Evolutionary conservation across 1,140 invertebrate genomes (phyloP).

Genomic region (Drosophila albomicans): DNA sequence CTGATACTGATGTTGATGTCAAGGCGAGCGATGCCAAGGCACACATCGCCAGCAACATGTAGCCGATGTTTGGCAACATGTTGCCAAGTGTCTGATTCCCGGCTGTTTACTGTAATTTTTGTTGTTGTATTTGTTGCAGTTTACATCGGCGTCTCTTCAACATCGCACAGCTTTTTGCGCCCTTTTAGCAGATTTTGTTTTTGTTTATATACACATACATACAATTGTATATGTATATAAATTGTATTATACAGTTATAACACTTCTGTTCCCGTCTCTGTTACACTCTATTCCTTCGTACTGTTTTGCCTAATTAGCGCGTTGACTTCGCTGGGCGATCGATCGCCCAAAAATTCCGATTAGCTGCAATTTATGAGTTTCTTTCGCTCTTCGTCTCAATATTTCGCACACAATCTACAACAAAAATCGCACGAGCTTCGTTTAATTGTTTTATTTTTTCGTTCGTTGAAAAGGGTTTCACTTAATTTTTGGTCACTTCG

Average conservation of each 20-base stretch:
- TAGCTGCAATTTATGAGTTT: slow-evolving; percentile 73
- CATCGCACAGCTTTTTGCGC: slow-evolving; percentile 49
- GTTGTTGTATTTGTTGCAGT: slow-evolving; percentile 34
- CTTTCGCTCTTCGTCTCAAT: slow-evolving; percentile 20
- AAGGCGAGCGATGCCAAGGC: background rate
- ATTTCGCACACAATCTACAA: slow-evolving; percentile 54
- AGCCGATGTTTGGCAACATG: slow-evolving; percentile 47
- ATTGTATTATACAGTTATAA: slow-evolving; percentile 50
- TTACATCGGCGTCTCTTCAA: slow-evolving; percentile 45
- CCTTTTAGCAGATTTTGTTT: slow-evolving; percentile 24
- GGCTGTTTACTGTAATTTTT: slow-evolving; percentile 40
- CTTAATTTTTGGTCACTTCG: slow-evolving; percentile 53
- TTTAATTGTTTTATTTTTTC: slow-evolving; percentile 11
- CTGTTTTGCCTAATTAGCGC: slow-evolving; percentile 61
- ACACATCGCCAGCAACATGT: slow-evolving; percentile 38
- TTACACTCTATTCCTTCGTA: slow-evolving; percentile 8
- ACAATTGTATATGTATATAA: background rate
- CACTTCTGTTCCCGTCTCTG: slow-evolving; percentile 34
- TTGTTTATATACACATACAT: slow-evolving; percentile 34
- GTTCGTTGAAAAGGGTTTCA: slow-evolving; percentile 36
- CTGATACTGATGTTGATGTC: background rate
- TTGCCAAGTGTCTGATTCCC: slow-evolving; percentile 18
- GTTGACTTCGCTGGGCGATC: slow-evolving; percentile 20
- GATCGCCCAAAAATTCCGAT: slow-evolving; percentile 52
- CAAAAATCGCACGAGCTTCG: slow-evolving; percentile 56